Base-by-base conservation (phyloP, 2,888 invertebrate species). In the Drosophila demipolita region DNA sequence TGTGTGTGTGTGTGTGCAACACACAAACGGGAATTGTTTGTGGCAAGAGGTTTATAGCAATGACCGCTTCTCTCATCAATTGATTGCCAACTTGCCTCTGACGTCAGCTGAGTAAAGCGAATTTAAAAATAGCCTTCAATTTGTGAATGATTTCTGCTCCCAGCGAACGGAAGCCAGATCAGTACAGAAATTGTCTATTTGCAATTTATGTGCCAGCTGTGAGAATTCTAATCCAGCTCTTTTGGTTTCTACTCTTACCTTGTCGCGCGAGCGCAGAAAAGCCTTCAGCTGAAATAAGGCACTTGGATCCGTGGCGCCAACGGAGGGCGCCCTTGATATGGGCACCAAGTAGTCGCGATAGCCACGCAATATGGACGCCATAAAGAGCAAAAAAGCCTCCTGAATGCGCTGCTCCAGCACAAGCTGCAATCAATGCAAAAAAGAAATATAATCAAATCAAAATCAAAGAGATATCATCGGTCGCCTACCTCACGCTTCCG, bases 361-460 rank as follows among this genome's bases (percentile, higher is more conserved):
- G 0, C 98, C 99, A 91, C 97, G 97, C 75, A 99, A 93, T 67
- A 98, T 96, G 52, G 96, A 95, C 15, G 98, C 98, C 97, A 98
- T 99, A 92, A 99, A 99, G 63, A 98, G 95, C 35, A 99, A 94
- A 93, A 99, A 99, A 7, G 98, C 98, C 93, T 99, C 99, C 94
- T 99, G 99, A 75, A 99, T 99, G 93, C 97, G 97, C 83, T 98
- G 94, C 92, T 99, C 99, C 90, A 98, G 94, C 23, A 96, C 95
- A 94, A 97, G 96, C 95, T 98, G 32, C 12, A 74, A 50, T 49
- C 64, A 59, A 15, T n/a, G n/a, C n/a, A 58, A 23, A 33, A 42
- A 26, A 4, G 6, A 40, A 36, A 1, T 32, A 11, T 17, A 1
- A 33, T 11, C 20, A 36, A 8, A 36, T 49, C 20, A 36, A 8